Percentiles rank a stretch among this genome's conserved stretches.
Evolutionary conservation across 2,888 invertebrate genomes (phyloP).

Genomic region (Drosophila borealis): DNA sequence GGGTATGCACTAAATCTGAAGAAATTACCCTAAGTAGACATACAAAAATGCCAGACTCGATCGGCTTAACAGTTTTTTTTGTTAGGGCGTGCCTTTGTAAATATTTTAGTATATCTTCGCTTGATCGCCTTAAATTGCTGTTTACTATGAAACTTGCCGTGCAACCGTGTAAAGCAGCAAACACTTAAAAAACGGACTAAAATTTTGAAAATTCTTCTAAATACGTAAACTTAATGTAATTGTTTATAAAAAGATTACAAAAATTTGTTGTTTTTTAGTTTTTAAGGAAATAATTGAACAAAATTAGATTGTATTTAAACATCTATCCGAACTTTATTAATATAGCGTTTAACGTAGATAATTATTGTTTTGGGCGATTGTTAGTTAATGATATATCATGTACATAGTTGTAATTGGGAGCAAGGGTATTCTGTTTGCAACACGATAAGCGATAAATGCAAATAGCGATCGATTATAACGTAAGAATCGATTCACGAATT

Average conservation of each 20-base stretch:
- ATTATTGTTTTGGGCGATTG: conserved; percentile 26
- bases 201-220: too few species aligned
- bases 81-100: too few species aligned
- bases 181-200: background rate
- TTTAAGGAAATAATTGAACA: background rate
- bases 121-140: background rate
- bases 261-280: background rate
- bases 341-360: conserved; percentile 32
- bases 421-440: conserved; percentile 6
- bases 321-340: conserved; percentile 52
- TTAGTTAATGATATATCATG: conserved; percentile 21
- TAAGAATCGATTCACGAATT: conserved; percentile 4
- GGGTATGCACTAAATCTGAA: too few species aligned
- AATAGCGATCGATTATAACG: conserved; percentile 15
- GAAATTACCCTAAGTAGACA: too few species aligned
- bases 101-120: too few species aligned
- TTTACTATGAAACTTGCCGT: background rate
- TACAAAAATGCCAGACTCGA: too few species aligned
- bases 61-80: too few species aligned
- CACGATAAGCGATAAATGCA: conserved; percentile 41
- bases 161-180: background rate
- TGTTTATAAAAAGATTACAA: background rate
- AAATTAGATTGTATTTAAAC: conserved; percentile 7
- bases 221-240: too few species aligned
- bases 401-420: conserved; percentile 9